Base-by-base conservation (phyloP, 2,888 invertebrate genomes). In the Mythimna pallens region DNA sequence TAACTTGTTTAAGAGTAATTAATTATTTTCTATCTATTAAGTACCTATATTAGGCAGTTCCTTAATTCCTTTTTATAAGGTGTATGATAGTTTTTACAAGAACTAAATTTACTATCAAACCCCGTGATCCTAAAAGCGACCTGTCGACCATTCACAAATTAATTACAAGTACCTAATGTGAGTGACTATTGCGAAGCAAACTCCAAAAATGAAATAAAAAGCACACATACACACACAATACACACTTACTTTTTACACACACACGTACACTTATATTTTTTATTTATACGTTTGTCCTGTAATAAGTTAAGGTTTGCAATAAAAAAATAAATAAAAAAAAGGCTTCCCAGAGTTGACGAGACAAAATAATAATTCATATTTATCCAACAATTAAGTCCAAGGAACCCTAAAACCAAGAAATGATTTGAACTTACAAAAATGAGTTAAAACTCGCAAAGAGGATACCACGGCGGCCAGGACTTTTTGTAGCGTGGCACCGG, bases 381-480 rank as follows among this genome's bases (percentile, higher is more conserved):
- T 54, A 65, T 30, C 54, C 25, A 34, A 61, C 57, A 72, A 84
- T 78, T 72, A 73, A 71, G 9, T 55, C 40, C 25, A 73, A 36
- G 78, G 85, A 82, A 73, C 82, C 82, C 86, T 85, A 83, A 84
- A 71, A 75, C 79, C 82, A 76, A 90, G 89, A 90, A 89, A 89
- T 90, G 88, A 89, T 90, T 90, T 88, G 89, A 89, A 87, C 88
- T 89, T 88, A 89, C 89, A 88, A 90, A 91, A 86, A 87, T 86
- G 87, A 87, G 87, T 87, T 87, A 87, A 87, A 87, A 82, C 85
- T 79, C 73, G 78, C 82, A 84, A 85, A 85, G 87, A 81, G 80
- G 84, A 87, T 86, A 83, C 87, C 78, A 78, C 72, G 76, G 77
- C 71, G 66, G 80, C 75, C 54, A 68, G 22, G 78, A 84, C 80